Conservation (phyloP, 2,888 invertebrate species). For the Polietes domitor region DNA sequence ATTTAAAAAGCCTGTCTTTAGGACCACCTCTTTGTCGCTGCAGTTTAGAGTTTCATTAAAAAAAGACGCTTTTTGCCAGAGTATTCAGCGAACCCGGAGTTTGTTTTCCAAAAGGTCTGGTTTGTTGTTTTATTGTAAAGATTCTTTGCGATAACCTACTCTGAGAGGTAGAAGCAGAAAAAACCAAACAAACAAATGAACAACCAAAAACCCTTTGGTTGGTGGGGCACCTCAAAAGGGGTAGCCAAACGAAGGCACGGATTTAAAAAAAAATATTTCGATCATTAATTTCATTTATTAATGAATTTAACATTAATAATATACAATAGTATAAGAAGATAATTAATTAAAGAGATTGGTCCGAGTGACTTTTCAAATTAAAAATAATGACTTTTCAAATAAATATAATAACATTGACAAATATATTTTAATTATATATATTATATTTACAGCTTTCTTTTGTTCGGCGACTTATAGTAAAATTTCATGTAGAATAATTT, state of each 20-base stretch:
- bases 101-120: constrained; percentile 16
- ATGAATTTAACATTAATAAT: too few relatives aligned
- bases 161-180: too few relatives aligned
- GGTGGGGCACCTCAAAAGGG: not conserved
- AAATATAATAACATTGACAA: too few relatives aligned
- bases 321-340: too few relatives aligned
- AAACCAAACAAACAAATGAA: constrained; percentile 31
- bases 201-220: constrained; percentile 15
- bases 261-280: not conserved
- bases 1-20: constrained; percentile 39
- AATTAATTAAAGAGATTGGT: too few relatives aligned
- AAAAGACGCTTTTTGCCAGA: constrained; percentile 10
- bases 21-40: constrained; percentile 57
- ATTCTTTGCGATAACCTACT: constrained; percentile 63
- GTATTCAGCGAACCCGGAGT: not conserved
- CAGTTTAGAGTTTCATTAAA: constrained; percentile 54
- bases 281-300: too few relatives aligned
- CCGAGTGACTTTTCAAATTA: too few relatives aligned
- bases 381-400: too few relatives aligned
- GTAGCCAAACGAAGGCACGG: not conserved
- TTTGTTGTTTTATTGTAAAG: constrained; percentile 50
- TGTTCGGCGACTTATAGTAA: too few relatives aligned
- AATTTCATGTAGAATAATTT: too few relatives aligned
- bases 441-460: too few relatives aligned
- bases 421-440: too few relatives aligned